These are phyloP conservation scores for Lepetodrilus schrolli DNA, from an alignment of 2,888 invertebrate species.

Conservation along the genomic window DNA sequence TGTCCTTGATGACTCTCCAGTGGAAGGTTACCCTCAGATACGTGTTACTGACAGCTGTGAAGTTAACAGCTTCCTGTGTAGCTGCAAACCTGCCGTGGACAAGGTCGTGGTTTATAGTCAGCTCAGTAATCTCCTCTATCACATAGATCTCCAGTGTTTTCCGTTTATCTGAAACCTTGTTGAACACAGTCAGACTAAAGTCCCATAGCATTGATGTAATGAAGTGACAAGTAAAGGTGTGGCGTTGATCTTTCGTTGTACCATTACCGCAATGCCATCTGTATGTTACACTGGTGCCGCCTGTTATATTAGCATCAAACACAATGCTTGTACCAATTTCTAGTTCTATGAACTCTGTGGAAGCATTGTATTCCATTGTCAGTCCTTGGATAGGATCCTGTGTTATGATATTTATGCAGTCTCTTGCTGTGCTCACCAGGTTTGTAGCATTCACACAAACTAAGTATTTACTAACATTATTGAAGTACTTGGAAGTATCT, in stretches of 20 bases:
- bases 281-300: slow-evolving; percentile 29
- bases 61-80: slow-evolving; percentile 29
- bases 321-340: slow-evolving; percentile 18
- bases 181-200: slow-evolving; percentile 38
- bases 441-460: slow-evolving; percentile 39
- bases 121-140: slow-evolving; percentile 41
- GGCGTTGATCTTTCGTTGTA: neutral
- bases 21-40: slow-evolving; percentile 30
- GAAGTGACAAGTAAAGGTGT: slow-evolving; percentile 33
- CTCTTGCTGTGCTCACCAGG: slow-evolving; percentile 37
- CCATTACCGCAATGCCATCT: slow-evolving; percentile 31
- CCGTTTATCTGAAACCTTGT: slow-evolving; percentile 36
- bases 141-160: slow-evolving; percentile 31
- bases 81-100: slow-evolving; percentile 39
- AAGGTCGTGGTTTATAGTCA: slow-evolving; percentile 40
- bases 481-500: neutral
- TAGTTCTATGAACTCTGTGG: slow-evolving; percentile 27
- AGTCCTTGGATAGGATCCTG: slow-evolving; percentile 41
- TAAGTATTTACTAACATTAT: slow-evolving; percentile 28
- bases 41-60: slow-evolving; percentile 32
- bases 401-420: slow-evolving; percentile 40
- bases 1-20: slow-evolving; percentile 9
- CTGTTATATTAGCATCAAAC: neutral
- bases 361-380: slow-evolving; percentile 37
- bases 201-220: slow-evolving; percentile 33